phyloP scores from a whole-genome alignment of 1,140 invertebrate genomes.

The Pteromalus puparum region DNA sequence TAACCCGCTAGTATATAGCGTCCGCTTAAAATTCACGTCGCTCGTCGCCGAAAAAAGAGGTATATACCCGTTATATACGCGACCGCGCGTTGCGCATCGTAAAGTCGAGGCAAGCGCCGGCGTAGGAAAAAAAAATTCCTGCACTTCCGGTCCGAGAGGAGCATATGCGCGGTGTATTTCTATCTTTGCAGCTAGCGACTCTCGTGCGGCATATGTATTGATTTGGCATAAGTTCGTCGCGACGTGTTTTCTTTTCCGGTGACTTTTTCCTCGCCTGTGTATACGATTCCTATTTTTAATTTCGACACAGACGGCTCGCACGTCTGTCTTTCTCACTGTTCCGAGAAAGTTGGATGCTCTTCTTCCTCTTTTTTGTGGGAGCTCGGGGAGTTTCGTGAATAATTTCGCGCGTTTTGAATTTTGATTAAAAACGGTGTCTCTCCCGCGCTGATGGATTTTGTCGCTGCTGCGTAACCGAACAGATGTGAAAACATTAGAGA shows the following conservation, averaged over 20 bases:
- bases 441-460: background rate
- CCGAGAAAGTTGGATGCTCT: background rate
- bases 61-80: background rate
- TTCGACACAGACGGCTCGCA: background rate
- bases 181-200: background rate
- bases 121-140: conserved; percentile 52
- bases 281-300: background rate
- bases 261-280: background rate
- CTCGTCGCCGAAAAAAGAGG: conserved; percentile 25
- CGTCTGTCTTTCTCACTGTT: background rate
- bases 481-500: background rate
- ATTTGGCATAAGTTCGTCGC: background rate
- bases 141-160: conserved; percentile 52
- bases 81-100: background rate
- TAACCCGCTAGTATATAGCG: background rate
- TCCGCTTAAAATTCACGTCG: conserved; percentile 39
- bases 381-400: background rate
- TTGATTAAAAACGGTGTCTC: background rate
- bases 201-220: background rate
- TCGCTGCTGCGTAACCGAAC: background rate
- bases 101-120: background rate
- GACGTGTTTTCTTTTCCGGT: background rate
- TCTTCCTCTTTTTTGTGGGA: background rate
- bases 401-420: background rate
- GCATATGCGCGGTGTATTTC: background rate